phyloP scores from a whole-genome alignment of 1,140 invertebrate species.

The Bradynema listronoti region DNA sequence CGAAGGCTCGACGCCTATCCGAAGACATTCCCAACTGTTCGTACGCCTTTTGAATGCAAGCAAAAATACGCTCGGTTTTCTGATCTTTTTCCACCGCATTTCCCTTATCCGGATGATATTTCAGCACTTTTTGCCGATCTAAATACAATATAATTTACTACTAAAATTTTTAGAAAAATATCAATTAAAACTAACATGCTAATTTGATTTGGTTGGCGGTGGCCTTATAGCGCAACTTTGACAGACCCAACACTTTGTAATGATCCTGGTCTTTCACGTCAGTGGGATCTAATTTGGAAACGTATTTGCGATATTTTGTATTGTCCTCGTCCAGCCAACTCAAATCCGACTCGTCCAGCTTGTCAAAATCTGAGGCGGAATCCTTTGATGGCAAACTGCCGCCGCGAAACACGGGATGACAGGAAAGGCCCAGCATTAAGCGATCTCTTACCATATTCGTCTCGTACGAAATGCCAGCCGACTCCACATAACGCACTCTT shows the following conservation, averaged over 20 bases:
- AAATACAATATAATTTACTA: constrained; percentile 19
- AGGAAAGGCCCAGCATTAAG: constrained; percentile 24
- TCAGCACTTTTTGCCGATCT: constrained; percentile 78
- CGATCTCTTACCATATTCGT: constrained; percentile 25
- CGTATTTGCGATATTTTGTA: constrained; percentile 33
- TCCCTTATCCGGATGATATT: constrained; percentile 93
- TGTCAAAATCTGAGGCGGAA: neutral
- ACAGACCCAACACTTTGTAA: constrained; percentile 40
- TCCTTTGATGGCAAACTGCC: constrained; percentile 5
- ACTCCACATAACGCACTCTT: constrained; percentile 28
- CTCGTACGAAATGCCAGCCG: constrained; percentile 45
- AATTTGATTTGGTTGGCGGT: constrained; percentile 38
- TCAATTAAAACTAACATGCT: constrained; percentile 37
- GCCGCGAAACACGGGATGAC: constrained; percentile 29
- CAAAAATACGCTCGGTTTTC: constrained; percentile 79
- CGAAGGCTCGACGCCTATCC: constrained; percentile 76
- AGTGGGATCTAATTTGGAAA: constrained; percentile 39
- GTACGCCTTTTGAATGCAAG: constrained; percentile 95
- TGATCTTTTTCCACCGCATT: constrained; percentile 61
- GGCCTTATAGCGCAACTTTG: constrained; percentile 40
- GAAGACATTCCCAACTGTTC: constrained; percentile 75
- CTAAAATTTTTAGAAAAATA: neutral
- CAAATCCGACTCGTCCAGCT: constrained; percentile 2
- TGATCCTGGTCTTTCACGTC: constrained; percentile 47
- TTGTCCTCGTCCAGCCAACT: constrained; percentile 35